Base-by-base conservation (phyloP, 1,140 invertebrate genomes). In the Melipona quadrifasciata region DNA sequence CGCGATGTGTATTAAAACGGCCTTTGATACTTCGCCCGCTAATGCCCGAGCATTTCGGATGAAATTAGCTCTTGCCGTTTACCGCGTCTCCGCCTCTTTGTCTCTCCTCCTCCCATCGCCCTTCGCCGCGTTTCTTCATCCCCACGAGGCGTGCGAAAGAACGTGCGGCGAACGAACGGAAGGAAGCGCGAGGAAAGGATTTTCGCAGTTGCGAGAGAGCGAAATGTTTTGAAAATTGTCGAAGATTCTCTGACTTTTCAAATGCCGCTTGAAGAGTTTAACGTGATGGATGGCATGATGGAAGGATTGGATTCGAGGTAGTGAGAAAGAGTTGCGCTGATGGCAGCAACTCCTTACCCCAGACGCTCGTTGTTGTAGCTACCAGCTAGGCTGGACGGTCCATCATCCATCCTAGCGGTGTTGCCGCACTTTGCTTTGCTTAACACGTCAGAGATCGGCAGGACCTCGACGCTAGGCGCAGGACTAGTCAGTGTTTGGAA, bases 1-100 rank as follows among this genome's bases (percentile, higher is more conserved):
- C 80, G 72, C 78, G 84, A 90, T 88, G 89, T 88, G 89, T 91
- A 91, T 92, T 88, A 86, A n/a, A n/a, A 78, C 53, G 58, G 81
- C 89, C 91, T 93, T 93, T 93, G 92, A 92, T 91, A 91, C 86
- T 82, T 91, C 84, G 71, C 76, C 70, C 55, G 73, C 80, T 89
- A 90, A 87, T 88, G 84, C 80, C 39, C 65, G 86, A 86, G 67
- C 87, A 80, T 90, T 92, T 80, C 57, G 78, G 27, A 73, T 86
- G 77, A 86, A 91, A 92, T 91, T 90, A 91, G 85, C 89, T 85
- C 89, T 76, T 53, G 47, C 51, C 39, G 47, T 51, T 71, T 14
- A 16, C 53, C 64, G 5, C 31, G 2, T 61, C 19, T 51, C 11
- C 73, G 75, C 34, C 70, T 73, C 61, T 58, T 34, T 58, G 1